These are phyloP conservation scores for Scytalopus superciliaris DNA, from an alignment of 2,113 vertebrate species.

Conservation along the genomic window DNA sequence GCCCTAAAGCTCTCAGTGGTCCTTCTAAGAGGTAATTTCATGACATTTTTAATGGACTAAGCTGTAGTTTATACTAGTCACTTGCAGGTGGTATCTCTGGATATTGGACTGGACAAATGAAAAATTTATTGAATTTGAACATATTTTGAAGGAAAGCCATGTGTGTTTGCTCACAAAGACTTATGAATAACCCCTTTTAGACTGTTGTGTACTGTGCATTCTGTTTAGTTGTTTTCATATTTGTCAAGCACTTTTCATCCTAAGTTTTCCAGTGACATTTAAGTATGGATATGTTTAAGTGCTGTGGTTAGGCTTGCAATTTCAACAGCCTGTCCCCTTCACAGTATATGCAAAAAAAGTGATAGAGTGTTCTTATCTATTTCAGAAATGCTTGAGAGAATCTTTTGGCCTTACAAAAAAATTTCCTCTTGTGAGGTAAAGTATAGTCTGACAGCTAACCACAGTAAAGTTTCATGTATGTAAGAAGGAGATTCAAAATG, in stretches of 20 bases:
- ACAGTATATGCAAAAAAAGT: not conserved
- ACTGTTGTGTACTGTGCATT: not conserved
- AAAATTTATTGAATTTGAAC: not conserved
- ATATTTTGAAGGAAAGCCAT: not conserved
- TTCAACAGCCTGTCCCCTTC: not conserved
- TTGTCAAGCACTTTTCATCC: not conserved
- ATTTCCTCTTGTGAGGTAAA: not conserved
- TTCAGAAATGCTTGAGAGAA: not conserved
- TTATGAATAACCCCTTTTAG: not conserved
- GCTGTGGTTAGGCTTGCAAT: not conserved
- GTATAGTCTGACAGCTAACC: not conserved
- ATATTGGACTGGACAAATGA: not conserved
- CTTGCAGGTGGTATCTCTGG: not conserved
- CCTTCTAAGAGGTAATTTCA: not conserved
- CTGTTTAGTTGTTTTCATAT: not conserved
- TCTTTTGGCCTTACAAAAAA: not conserved
- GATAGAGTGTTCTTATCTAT: not conserved
- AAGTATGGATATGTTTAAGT: not conserved
- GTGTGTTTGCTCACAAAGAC: not conserved
- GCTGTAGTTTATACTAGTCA: not conserved
- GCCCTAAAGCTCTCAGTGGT: not conserved
- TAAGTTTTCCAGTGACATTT: not conserved
- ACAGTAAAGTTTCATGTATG: not conserved
- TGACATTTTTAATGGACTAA: not conserved
- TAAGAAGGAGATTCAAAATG: not conserved